Conservation (phyloP, 1,140 invertebrate genomes). For the Drosophila tropicalis region DNA sequence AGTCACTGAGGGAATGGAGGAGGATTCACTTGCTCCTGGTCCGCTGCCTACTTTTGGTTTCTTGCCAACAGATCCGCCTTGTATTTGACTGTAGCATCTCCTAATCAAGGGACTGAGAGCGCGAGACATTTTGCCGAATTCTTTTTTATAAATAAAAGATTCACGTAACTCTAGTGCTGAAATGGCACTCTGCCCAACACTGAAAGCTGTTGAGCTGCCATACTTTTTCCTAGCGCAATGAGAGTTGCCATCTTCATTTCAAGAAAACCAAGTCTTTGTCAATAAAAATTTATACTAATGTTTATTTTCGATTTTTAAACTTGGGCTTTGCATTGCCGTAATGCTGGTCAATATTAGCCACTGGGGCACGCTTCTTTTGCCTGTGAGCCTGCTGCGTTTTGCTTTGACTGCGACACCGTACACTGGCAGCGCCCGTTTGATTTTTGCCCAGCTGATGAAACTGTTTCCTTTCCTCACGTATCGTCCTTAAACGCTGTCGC, state of each 20-base stretch:
- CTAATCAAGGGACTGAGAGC: conserved; percentile 33
- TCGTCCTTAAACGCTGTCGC: conserved; percentile 76
- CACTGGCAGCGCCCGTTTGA: conserved; percentile 82
- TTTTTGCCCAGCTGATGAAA: conserved; percentile 84
- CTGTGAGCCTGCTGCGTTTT: conserved; percentile 76
- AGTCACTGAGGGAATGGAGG: conserved; percentile 82
- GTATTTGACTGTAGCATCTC: conserved; percentile 66
- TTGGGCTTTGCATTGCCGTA: conserved; percentile 78
- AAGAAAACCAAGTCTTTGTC: conserved; percentile 9
- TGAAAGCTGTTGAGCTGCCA: too few relatives aligned
- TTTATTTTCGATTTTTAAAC: conserved; percentile 70
- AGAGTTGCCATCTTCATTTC: background rate
- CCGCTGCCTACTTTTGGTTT: conserved; percentile 26
- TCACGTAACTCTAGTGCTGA: conserved; percentile 7
- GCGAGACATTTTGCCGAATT: background rate
- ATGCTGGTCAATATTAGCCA: conserved; percentile 71
- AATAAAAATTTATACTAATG: conserved; percentile 4
- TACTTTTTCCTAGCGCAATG: background rate
- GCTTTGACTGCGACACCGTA: conserved; percentile 80
- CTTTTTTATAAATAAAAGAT: conserved; percentile 51
- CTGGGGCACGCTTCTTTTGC: conserved; percentile 76
- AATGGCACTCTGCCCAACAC: conserved; percentile 9
- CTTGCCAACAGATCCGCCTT: conserved; percentile 39
- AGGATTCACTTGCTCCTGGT: conserved; percentile 6
- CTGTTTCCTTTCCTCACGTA: conserved; percentile 80